These are phyloP conservation scores for Scotopteryx bipunctaria DNA, from an alignment of 2,888 invertebrate species.

Conservation along the genomic window DNA sequence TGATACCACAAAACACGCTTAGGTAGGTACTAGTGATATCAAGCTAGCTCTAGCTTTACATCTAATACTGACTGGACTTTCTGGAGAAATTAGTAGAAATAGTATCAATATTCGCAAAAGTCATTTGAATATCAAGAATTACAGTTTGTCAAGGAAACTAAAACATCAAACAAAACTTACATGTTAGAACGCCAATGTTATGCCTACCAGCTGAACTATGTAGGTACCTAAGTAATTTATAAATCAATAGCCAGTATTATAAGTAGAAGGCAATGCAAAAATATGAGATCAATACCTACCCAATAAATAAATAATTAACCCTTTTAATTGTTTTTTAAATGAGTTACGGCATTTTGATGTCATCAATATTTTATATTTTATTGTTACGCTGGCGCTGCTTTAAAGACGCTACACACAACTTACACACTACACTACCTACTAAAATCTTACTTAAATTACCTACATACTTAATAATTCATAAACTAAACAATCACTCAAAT, in stretches of 20 bases:
- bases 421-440: neutral
- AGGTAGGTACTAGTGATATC: too few species aligned
- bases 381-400: too few species aligned
- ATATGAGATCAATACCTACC: constrained; percentile 22
- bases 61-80: too few species aligned
- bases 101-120: neutral
- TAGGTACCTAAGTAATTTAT: neutral
- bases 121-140: neutral
- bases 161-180: constrained; percentile 2
- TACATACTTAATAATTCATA: neutral
- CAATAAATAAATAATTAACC: constrained; percentile 1
- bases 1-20: too few species aligned
- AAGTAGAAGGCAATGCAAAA: constrained; percentile 10
- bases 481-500: neutral
- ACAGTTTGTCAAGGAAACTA: neutral
- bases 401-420: neutral
- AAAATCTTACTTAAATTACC: neutral
- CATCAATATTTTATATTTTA: neutral
- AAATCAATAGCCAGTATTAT: constrained; percentile 6
- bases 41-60: too few species aligned
- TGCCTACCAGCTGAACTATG: neutral
- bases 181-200: neutral
- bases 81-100: too few species aligned
- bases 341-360: constrained; percentile 1
- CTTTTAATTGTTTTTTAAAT: neutral